These are phyloP conservation scores for Kuschelorhynchus macadamiae DNA, from an alignment of 2,888 invertebrate species.

Conservation along the genomic window DNA sequence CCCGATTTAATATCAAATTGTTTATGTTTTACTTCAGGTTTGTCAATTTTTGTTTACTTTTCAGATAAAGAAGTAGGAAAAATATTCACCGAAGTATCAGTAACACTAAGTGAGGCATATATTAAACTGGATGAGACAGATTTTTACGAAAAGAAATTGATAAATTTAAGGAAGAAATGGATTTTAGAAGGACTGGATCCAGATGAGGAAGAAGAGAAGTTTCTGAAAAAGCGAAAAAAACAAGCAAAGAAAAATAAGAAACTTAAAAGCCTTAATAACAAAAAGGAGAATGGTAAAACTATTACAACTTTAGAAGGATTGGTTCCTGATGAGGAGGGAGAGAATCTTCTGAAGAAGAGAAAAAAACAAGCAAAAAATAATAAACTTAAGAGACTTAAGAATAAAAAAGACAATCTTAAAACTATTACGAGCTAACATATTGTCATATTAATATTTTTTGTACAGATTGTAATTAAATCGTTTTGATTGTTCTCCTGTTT, in stretches of 20 bases:
- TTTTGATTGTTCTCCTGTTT: too few relatives aligned
- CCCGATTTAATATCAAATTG: too few relatives aligned
- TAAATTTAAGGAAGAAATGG: conserved; percentile 90
- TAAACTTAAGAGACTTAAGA: conserved; percentile 47
- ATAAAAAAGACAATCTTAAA: conserved; percentile 11
- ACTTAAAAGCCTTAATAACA: conserved; percentile 43
- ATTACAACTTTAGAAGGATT: conserved; percentile 89
- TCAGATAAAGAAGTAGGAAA: conserved; percentile 90
- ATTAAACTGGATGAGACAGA: conserved; percentile 91
- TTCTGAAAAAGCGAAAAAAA: conserved; percentile 65
- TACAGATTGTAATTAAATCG: too few relatives aligned
- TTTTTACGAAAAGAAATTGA: conserved; percentile 89
- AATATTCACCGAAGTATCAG: conserved; percentile 93
- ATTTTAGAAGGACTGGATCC: conserved; percentile 89
- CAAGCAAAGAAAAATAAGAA: conserved; percentile 54
- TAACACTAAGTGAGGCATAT: conserved; percentile 93
- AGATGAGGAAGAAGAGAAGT: conserved; percentile 78
- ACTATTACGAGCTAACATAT: too few relatives aligned
- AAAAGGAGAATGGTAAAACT: conserved; percentile 9
- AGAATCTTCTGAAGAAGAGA: conserved; percentile 67
- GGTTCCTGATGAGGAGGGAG: conserved; percentile 84
- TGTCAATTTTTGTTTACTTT: conserved; percentile 51
- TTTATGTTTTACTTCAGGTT: too few relatives aligned
- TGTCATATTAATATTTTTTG: conserved; percentile 4
- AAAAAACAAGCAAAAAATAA: conserved; percentile 57